Base-by-base conservation (phyloP, 2,797 vertebrate genomes). In the Meda fulgida region DNA sequence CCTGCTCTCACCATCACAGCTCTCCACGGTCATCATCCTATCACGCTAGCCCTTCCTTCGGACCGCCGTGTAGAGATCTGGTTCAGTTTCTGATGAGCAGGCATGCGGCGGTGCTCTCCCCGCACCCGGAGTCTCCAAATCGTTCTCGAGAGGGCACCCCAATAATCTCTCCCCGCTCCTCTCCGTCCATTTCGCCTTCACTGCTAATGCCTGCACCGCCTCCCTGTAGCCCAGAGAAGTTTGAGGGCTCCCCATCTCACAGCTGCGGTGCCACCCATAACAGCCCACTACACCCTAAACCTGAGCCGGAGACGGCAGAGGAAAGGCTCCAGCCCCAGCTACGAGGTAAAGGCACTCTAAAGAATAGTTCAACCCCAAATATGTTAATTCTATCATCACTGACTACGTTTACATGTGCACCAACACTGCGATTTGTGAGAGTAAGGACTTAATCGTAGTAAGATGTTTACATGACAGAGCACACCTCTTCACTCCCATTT, bases 221-320 rank as follows among this genome's bases (percentile, higher is more conserved):
- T 0, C 89, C 93, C 2, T 92, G 90, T 14, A 93, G 89, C 70
- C 94, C 90, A 0, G 91, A 92, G 82, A 90, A 82, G 77, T 46
- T 88, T 0, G 69, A 67, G n/a, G 81, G 75, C 66, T 93, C 93
- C 48, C 91, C 92, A 0, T 93, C 89, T 65, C 88, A 91, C 19
- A 92, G 90, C 87, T 97, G 97, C 81, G 96, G 95, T 78, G 95
- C 95, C 65, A 91, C 94, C 94, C 96, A 48, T 96, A 97, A 89
- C 94, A 97, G 97, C 90, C 96, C 94, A 1, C 95, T 97, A 0
- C 96, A 96, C 87, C 94, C 95, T n/a, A n/a, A n/a, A n/a, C n/a
- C n/a, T 0, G 97, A 98, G 89, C 94, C 94, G 0, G 95, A 96
- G 0, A 92, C 93, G 55, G 94, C 93, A 0, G 96, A 96, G 89